These are phyloP conservation scores for Peribatodes rhomboidaria DNA, from an alignment of 2,888 invertebrate species.

Conservation along the genomic window DNA sequence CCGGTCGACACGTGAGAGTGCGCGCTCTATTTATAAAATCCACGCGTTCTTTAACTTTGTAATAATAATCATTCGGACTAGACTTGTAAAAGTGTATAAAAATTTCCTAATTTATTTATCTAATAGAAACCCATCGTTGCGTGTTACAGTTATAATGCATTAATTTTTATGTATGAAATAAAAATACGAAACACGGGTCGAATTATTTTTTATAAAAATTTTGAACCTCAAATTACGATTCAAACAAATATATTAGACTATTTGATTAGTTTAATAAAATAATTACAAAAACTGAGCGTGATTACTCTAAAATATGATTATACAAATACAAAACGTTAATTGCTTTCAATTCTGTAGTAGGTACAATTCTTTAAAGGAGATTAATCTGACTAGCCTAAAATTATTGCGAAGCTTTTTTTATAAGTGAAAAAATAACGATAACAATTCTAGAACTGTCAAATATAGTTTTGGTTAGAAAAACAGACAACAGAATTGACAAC, in stretches of 20 bases:
- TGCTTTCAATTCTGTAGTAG: too few species aligned
- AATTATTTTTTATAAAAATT: constrained; percentile 38
- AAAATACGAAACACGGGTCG: constrained; percentile 35
- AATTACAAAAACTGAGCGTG: background rate
- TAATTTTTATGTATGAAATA: constrained; percentile 46
- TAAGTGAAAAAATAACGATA: too few species aligned
- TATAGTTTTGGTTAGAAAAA: too few species aligned
- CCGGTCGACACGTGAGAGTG: constrained; percentile 51
- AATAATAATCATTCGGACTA: constrained; percentile 60
- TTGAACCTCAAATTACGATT: constrained; percentile 3
- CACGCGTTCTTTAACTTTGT: constrained; percentile 53
- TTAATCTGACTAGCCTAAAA: too few species aligned
- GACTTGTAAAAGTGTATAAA: constrained; percentile 62
- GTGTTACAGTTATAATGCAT: constrained; percentile 58
- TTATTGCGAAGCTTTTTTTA: too few species aligned
- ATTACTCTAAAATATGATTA: background rate
- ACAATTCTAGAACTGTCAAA: too few species aligned
- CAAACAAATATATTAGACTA: background rate
- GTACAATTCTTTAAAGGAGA: too few species aligned
- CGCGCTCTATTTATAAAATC: constrained; percentile 44
- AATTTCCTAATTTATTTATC: constrained; percentile 58
- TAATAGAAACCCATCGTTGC: constrained; percentile 58
- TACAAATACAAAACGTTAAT: too few species aligned
- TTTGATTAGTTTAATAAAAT: background rate
- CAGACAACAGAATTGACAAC: too few species aligned